Evolutionary conservation across 1,140 invertebrate genomes (phyloP), one percentile per base, ranked within the genome.

Genomic region (Trichomalopsis sarcophagae): DNA sequence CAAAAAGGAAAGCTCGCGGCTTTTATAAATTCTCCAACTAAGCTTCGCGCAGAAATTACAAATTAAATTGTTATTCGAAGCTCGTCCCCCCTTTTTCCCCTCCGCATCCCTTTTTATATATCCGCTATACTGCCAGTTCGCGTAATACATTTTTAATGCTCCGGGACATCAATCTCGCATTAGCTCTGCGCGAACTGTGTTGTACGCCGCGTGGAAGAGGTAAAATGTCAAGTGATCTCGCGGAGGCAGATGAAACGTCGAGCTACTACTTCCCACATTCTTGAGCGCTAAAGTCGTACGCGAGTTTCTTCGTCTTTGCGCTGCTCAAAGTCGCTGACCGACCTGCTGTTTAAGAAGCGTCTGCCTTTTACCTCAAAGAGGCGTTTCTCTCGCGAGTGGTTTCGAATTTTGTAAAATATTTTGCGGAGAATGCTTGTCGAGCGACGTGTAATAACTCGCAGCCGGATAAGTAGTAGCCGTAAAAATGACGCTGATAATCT

Each of bases 71-170:
- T 89, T 78, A 90, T 90, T 90, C 86, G 87, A 36, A 40, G 40
- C 47, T 27, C 6, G 47, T 77, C 23, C 47, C 17, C 27, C 23
- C 23, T 30, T 73, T 73, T 73, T 73, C 10, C 4, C 33, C 5
- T 73, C 17, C 69, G 9, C 21, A 1, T 0, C 7, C 69, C 33
- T 36, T 73, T 73, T 33, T 36, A 3, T 73, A 9, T 73, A 13
- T 36, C 33, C 69, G 27, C 80, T 81, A 62, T 66, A 71, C 62
- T 68, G 81, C 80, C 87, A 68, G 79, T 69, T 76, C 73, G 69
- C 86, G 87, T 89, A 86, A 90, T 90, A 90, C 87, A 90, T 89
- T 90, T 90, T 90, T 90, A 90, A 90, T 90, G 88, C 84, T 83
- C 78, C 86, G 55, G 87, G 86, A 82, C 86, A 89, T 90, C 89